Evolutionary conservation across 2,888 invertebrate species (phyloP), one percentile per base, ranked within the genome.

Genomic region (Eristalis tenax): DNA sequence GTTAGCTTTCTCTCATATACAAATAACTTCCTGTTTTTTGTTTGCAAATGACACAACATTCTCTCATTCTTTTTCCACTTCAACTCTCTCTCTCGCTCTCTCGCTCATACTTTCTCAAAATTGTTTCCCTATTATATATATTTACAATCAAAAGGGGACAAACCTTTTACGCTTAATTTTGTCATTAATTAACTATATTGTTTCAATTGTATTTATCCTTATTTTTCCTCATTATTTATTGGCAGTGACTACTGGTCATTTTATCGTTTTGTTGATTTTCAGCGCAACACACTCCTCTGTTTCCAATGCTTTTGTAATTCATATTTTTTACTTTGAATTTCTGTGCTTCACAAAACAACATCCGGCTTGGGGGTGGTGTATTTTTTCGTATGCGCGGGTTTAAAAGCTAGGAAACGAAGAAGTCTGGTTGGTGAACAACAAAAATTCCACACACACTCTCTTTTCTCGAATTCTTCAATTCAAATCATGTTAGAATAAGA

Each of bases 241-340:
- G 90, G 90, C 90, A 90, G 90, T 90, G 90, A 90, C 89, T 88
- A 90, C 90, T 90, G 90, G 90, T 90, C 89, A 89, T 90, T 87
- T 56, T 83, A 80, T 87, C 73, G 71, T 78, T 89, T 88, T 88
- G 83, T 89, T 88, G 83, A 64, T 73, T 81, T 84, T 81, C 74
- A 88, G 83, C 81, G 82, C 86, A 83, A 75, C 70, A 75, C 70
- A 74, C 23, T 65, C 77, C 50, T 43, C 57, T 56, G 32, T 23
- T 65, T 63, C 40, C n/a, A 1, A 43, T 71, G 35, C 35, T 76
- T 70, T 26, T 64, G 13, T 28, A 11, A 15, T 66, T 74, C 56
- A 28, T 61, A 38, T 61, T 68, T 61, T 68, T 28, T 50, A 38
- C 10, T 32, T 38, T 38, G 11, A 11, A 13, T 28, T 43, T 40